Percentiles rank a stretch among this genome's conserved stretches.
These are phyloP conservation scores for Pseudomyrmex gracilis DNA, from an alignment of 1,140 invertebrate species.

Conservation along the genomic window DNA sequence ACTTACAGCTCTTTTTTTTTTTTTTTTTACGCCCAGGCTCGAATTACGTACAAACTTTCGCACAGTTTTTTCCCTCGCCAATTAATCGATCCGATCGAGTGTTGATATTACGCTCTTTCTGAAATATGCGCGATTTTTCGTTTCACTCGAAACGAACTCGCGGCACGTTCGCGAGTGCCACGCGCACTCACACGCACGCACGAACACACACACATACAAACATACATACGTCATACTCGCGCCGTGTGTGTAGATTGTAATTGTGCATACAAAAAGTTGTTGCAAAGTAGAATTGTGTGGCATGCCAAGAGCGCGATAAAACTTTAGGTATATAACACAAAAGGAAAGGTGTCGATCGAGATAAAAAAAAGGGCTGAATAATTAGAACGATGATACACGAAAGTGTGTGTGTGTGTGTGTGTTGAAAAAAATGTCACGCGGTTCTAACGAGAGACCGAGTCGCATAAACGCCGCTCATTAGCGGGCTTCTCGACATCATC, in stretches of 20 bases:
- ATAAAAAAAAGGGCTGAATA: slow-evolving; percentile 37
- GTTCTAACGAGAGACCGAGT: slow-evolving; percentile 19
- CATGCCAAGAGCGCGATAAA: slow-evolving; percentile 31
- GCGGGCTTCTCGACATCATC: slow-evolving; percentile 7
- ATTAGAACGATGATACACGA: slow-evolving; percentile 11
- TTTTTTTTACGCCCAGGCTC: neutral
- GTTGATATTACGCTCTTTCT: neutral
- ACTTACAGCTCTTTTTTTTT: neutral
- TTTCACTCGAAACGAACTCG: too few relatives aligned
- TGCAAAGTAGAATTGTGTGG: neutral
- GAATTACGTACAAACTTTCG: neutral
- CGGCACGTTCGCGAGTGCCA: neutral
- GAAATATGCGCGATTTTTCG: neutral
- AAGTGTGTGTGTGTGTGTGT: neutral
- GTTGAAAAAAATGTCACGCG: slow-evolving; percentile 16
- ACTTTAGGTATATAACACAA: neutral
- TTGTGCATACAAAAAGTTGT: neutral
- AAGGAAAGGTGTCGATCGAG: slow-evolving; percentile 6
- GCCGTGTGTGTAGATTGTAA: neutral
- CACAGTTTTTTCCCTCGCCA: neutral
- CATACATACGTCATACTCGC: too few relatives aligned
- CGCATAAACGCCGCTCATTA: slow-evolving; percentile 48
- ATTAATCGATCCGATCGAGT: slow-evolving; percentile 20
- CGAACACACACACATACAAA: too few relatives aligned
- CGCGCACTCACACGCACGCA: neutral